These are phyloP conservation scores for Lysandra coridon DNA, from an alignment of 2,888 invertebrate species.

Conservation along the genomic window DNA sequence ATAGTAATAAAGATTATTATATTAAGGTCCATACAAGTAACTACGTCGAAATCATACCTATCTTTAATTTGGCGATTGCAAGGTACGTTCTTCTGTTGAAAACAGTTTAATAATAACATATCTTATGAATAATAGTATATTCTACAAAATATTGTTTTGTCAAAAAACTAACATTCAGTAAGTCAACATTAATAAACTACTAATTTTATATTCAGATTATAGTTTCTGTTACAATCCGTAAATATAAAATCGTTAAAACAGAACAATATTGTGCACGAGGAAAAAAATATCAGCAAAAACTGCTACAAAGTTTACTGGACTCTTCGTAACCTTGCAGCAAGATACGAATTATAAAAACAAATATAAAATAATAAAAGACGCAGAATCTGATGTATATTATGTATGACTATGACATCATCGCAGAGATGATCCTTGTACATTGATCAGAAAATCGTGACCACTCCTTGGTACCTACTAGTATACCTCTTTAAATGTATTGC, in stretches of 20 bases:
- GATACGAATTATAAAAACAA: not conserved
- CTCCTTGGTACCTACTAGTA: not conserved
- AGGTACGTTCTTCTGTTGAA: too few relatives aligned
- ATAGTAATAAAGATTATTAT: too few relatives aligned
- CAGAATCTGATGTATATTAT: not conserved
- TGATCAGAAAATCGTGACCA: not conserved
- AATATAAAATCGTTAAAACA: not conserved
- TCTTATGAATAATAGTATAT: too few relatives aligned
- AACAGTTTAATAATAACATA: too few relatives aligned
- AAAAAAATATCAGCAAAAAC: not conserved
- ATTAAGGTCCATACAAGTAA: too few relatives aligned
- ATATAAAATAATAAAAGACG: not conserved
- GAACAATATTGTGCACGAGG: not conserved
- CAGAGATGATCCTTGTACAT: not conserved
- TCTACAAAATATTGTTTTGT: too few relatives aligned
- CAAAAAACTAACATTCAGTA: too few relatives aligned
- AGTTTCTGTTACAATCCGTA: not conserved
- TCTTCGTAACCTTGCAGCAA: not conserved
- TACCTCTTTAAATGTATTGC: too few relatives aligned
- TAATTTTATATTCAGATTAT: too few relatives aligned
- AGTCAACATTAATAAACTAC: too few relatives aligned
- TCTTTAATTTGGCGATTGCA: too few relatives aligned
- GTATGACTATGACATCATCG: not conserved
- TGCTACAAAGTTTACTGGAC: not conserved
- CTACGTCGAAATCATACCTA: too few relatives aligned